Conservation (phyloP, 2,888 invertebrate species). For the Pogonocherus hispidulus region DNA sequence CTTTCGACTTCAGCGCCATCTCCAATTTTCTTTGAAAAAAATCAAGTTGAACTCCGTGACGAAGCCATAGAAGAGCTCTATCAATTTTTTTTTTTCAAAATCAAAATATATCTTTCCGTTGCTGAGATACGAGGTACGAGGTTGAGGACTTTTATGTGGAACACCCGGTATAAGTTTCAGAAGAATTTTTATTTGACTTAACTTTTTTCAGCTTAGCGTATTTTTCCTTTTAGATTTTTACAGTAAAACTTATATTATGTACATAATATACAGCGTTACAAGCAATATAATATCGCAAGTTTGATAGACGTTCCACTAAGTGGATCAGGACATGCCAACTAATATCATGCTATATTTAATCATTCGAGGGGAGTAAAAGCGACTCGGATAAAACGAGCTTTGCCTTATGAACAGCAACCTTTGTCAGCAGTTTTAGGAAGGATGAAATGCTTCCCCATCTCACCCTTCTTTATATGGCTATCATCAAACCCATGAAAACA, state of each 20-base stretch:
- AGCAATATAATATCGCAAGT: slow-evolving; percentile 25
- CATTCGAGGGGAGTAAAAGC: slow-evolving; percentile 30
- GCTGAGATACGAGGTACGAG: too few relatives aligned
- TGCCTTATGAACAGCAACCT: slow-evolving; percentile 34
- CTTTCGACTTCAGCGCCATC: too few relatives aligned
- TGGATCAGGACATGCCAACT: slow-evolving; percentile 38
- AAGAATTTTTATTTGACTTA: too few relatives aligned
- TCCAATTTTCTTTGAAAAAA: too few relatives aligned
- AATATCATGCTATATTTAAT: slow-evolving; percentile 39
- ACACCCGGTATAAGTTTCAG: too few relatives aligned
- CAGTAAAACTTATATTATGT: background rate
- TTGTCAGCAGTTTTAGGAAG: slow-evolving; percentile 37
- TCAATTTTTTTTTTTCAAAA: too few relatives aligned
- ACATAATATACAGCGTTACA: background rate
- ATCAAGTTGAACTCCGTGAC: too few relatives aligned
- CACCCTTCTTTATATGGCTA: slow-evolving; percentile 10
- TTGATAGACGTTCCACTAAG: slow-evolving; percentile 39
- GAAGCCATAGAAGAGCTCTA: too few relatives aligned
- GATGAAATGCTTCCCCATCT: slow-evolving; percentile 10
- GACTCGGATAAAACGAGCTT: slow-evolving; percentile 21
- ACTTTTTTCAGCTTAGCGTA: too few relatives aligned
- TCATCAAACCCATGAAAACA: background rate
- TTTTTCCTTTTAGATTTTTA: background rate
- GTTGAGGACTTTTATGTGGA: too few relatives aligned
- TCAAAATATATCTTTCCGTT: too few relatives aligned